A percentile compares a stretch with the other conserved stretches of the same genome.
These are phyloP conservation scores for Loxodonta africana DNA, from an alignment of 2,113 vertebrate species.

Conservation along the genomic window DNA sequence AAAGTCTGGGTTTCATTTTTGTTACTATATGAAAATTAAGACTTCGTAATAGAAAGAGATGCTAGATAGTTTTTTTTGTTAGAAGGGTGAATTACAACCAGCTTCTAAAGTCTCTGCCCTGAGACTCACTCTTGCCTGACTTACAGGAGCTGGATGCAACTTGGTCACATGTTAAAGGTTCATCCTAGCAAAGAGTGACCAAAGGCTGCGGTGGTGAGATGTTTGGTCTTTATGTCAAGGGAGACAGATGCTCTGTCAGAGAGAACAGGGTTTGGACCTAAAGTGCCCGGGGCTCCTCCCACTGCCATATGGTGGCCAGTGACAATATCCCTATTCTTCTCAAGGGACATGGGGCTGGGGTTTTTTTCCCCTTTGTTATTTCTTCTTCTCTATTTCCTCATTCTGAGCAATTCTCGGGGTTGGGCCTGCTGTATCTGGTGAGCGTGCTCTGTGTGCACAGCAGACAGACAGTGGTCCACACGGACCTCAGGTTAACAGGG, in stretches of 20 bases:
- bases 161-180: background rate
- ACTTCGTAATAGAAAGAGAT: background rate
- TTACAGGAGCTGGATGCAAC: background rate
- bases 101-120: background rate
- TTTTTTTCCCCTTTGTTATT: background rate
- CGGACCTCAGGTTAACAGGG: background rate
- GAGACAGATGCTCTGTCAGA: background rate
- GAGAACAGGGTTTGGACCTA: background rate
- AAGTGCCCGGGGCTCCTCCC: background rate
- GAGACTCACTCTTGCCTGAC: background rate
- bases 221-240: background rate
- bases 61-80: background rate
- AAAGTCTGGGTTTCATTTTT: background rate
- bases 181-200: background rate
- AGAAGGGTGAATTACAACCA: background rate
- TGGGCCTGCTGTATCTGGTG: background rate
- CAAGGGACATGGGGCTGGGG: background rate
- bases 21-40: background rate
- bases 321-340: background rate
- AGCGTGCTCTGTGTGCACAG: background rate
- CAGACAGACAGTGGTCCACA: background rate
- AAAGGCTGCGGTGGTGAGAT: background rate
- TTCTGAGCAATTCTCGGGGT: background rate
- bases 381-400: background rate
- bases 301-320: background rate